A percentile compares a stretch with the other conserved stretches of the same genome.
Conservation (phyloP, 2,113 vertebrate species). For the Pomatostomus ruficeps region DNA sequence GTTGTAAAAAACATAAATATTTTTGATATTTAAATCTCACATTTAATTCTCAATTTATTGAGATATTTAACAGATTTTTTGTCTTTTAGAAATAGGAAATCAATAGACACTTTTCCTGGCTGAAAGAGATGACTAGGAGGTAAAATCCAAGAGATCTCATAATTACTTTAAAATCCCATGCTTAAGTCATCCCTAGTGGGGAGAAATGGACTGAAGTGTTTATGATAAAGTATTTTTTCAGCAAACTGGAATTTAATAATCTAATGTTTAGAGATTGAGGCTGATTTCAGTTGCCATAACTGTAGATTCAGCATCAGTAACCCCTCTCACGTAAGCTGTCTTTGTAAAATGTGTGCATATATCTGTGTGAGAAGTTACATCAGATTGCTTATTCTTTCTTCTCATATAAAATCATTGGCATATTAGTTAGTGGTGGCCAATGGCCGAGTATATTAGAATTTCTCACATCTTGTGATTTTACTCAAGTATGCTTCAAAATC, state of each 20-base stretch:
- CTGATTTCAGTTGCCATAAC: not conserved
- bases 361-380: not conserved
- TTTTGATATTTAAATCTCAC: not conserved
- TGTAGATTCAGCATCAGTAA: not conserved
- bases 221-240: not conserved
- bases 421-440: not conserved
- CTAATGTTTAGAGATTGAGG: not conserved
- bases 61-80: not conserved
- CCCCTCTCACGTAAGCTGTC: not conserved
- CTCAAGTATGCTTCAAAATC: not conserved
- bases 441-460: not conserved
- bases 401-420: not conserved
- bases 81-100: not conserved
- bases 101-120: not conserved
- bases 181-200: not conserved
- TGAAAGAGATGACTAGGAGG: not conserved
- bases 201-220: not conserved
- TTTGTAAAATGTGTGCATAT: not conserved
- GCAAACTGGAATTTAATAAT: not conserved
- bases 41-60: not conserved
- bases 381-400: not conserved
- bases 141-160: not conserved
- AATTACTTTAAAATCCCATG: not conserved
- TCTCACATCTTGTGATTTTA: not conserved
- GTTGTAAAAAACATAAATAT: not conserved